phyloP scores from a whole-genome alignment of 2,113 vertebrate species.

The Todiramphus chloris region DNA sequence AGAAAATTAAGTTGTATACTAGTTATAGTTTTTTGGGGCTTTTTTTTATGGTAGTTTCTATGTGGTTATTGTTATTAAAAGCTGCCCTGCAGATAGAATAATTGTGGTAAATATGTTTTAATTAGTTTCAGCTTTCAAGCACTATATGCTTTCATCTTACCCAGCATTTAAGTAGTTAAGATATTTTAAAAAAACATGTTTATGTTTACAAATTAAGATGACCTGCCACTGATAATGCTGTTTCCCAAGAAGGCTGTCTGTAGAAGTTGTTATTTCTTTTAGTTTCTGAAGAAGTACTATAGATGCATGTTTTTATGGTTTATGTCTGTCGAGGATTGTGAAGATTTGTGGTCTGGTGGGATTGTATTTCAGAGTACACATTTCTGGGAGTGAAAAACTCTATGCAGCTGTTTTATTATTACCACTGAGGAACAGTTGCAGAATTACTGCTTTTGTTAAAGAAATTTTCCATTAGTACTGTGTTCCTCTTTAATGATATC shows the following conservation, averaged over 20 bases:
- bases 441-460: neutral
- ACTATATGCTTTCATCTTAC: neutral
- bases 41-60: neutral
- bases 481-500: neutral
- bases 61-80: neutral
- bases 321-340: neutral
- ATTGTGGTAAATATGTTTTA: neutral
- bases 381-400: neutral
- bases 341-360: neutral
- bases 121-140: neutral
- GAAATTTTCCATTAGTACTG: neutral
- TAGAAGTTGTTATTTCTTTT: neutral
- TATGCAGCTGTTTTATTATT: neutral
- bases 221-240: neutral
- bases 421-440: neutral
- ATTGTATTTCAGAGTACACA: neutral
- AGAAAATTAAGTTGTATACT: neutral
- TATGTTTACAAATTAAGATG: neutral
- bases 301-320: neutral
- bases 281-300: neutral
- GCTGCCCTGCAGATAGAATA: neutral
- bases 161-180: neutral
- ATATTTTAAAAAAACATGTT: neutral
- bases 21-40: neutral
- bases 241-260: neutral